Evolutionary conservation across 2,888 invertebrate genomes (phyloP).

Genomic region (Nebria brevicollis): DNA sequence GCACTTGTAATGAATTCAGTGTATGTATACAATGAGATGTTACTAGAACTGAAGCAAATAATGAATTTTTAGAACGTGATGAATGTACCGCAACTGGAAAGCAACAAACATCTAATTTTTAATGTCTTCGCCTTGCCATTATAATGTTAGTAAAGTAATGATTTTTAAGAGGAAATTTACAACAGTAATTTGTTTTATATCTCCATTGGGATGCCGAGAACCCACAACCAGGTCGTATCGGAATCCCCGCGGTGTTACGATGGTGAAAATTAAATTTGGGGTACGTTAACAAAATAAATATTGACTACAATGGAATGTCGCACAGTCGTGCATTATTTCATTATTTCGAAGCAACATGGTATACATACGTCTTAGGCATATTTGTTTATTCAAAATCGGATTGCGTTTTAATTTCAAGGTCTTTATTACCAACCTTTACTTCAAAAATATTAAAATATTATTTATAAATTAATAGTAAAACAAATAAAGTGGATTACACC

Average conservation of each 20-base stretch:
- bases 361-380: too few species aligned
- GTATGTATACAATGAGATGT: too few species aligned
- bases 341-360: too few species aligned
- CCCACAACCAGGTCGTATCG: background rate
- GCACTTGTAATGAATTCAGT: too few species aligned
- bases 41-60: conserved; percentile 6
- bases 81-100: background rate
- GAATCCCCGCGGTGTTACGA: background rate
- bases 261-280: background rate
- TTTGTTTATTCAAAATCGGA: too few species aligned
- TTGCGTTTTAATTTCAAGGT: too few species aligned
- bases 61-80: conserved; percentile 21
- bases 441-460: too few species aligned
- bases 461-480: background rate
- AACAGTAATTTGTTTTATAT: background rate
- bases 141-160: background rate
- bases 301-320: background rate
- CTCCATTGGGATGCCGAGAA: background rate
- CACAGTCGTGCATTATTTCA: too few species aligned
- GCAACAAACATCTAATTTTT: background rate
- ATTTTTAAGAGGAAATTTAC: background rate
- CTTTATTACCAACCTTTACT: too few species aligned
- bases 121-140: background rate
- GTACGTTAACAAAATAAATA: background rate
- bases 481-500: background rate